phyloP scores from a whole-genome alignment of 2,113 vertebrate species.

The Tachuris rubrigastra region DNA sequence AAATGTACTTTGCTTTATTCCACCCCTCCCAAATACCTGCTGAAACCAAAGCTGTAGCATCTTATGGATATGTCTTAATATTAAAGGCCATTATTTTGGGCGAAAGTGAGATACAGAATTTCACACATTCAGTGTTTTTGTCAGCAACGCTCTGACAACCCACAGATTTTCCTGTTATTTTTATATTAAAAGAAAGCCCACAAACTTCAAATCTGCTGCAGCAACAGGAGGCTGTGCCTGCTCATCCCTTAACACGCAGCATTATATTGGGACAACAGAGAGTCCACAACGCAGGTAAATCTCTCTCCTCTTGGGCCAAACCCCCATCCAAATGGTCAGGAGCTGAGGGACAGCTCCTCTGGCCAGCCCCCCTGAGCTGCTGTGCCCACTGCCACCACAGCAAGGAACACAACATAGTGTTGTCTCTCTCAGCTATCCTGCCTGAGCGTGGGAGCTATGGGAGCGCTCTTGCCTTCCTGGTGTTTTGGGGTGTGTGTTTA shows the following conservation, averaged over 20 bases:
- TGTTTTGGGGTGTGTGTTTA: background rate
- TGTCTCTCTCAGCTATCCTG: background rate
- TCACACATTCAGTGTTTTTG: background rate
- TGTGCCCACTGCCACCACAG: background rate
- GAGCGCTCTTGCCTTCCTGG: background rate
- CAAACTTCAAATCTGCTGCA: background rate
- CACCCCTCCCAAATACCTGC: background rate
- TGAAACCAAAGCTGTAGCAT: background rate
- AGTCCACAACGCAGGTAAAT: background rate
- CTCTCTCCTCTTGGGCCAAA: background rate
- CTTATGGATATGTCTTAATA: background rate
- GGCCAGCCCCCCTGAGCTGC: background rate
- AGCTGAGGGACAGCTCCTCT: background rate
- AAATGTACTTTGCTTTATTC: background rate
- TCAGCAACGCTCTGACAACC: background rate
- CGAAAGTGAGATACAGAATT: background rate
- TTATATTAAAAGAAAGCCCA: background rate
- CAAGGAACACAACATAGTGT: rapidly evolving
- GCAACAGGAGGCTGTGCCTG: background rate
- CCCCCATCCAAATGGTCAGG: background rate
- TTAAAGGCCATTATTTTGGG: background rate
- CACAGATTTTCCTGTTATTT: background rate
- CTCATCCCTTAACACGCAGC: background rate
- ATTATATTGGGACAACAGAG: background rate
- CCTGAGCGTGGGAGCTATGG: rapidly evolving